Evolutionary conservation across 1,140 invertebrate genomes (phyloP), one percentile per base, ranked within the genome.

Genomic region (Pomacea maculata): DNA sequence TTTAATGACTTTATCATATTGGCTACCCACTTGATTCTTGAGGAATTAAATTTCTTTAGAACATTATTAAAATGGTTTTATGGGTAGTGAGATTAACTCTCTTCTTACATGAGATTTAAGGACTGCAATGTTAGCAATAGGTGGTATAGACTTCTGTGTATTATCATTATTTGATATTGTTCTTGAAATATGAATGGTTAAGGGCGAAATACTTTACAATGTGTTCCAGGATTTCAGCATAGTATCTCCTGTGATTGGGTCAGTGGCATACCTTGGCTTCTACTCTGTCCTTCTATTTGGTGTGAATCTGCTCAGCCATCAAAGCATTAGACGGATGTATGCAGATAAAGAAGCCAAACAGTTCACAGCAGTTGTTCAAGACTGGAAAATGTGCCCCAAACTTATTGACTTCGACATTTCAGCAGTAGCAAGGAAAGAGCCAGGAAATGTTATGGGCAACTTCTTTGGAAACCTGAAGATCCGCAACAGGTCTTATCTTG

Each of bases 381-480:
- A 81, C 70, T 81, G 80, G 80, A 72, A 78, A 34, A 78, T 81
- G 75, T 70, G 11, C 0, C 45, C 21, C 17, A 54, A 52, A 21
- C 68, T 54, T 21, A 10, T 81, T 14, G 54, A 76, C 21, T 81
- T 81, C 55, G 61, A 70, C 52, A 19, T 77, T 12, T 25, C 67
- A 21, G 11, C 67, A 65, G 76, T 55, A 15, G 54, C 34, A 29
- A 54, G 68, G 10, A 72, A 55, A 73, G 57, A 64, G 5, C 80
- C 80, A 19, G 34, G 54, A 8, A 52, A 45, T 10, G 2, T 78
- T 11, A 52, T 21, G 21, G 80, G 75, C n/a, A n/a, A 11, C 17
- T 78, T 81, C 63, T 52, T 63, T 19, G 80, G 80, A 34, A 81
- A 81, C 71, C 10, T 81, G 34, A 76, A 55, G 11, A 81, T 81